Percentiles rank a stretch among this genome's conserved stretches.
Conservation (phyloP, 1,140 invertebrate genomes). For the Brachionus rubens region DNA sequence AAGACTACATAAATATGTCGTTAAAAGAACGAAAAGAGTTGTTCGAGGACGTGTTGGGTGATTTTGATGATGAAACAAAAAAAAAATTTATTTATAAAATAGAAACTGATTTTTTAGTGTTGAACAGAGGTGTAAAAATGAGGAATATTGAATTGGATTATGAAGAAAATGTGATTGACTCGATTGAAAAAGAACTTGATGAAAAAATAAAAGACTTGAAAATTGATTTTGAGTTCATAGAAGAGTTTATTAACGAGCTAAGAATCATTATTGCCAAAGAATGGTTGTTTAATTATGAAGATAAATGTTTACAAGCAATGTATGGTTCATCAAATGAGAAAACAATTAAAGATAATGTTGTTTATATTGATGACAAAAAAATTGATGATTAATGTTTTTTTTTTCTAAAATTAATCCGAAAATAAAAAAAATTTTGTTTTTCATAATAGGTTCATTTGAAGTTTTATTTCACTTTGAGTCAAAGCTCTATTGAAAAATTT, state of each 20-base stretch:
- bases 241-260: slow-evolving; percentile 8
- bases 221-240: slow-evolving; percentile 18
- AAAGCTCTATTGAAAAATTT: too few relatives aligned
- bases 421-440: too few relatives aligned
- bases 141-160: not conserved
- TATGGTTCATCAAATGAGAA: not conserved
- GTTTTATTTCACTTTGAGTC: too few relatives aligned
- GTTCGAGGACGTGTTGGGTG: not conserved
- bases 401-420: too few relatives aligned
- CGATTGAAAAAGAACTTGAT: slow-evolving; percentile 18
- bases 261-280: slow-evolving; percentile 12
- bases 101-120: not conserved
- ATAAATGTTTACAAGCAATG: slow-evolving; percentile 21
- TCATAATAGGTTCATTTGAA: too few relatives aligned
- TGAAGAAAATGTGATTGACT: slow-evolving; percentile 21
- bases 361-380: slow-evolving; percentile 19
- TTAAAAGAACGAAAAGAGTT: not conserved
- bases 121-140: not conserved
- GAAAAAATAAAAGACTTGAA: slow-evolving; percentile 1
- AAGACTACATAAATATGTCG: not conserved
- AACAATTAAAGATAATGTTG: not conserved
- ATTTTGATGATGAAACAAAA: not conserved
- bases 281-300: slow-evolving; percentile 32
- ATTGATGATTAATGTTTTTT: slow-evolving; percentile 8
- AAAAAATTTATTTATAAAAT: not conserved